A percentile compares a stretch with the other conserved stretches of the same genome.
Conservation (phyloP, 2,113 vertebrate species). For the Isurus oxyrinchus region DNA sequence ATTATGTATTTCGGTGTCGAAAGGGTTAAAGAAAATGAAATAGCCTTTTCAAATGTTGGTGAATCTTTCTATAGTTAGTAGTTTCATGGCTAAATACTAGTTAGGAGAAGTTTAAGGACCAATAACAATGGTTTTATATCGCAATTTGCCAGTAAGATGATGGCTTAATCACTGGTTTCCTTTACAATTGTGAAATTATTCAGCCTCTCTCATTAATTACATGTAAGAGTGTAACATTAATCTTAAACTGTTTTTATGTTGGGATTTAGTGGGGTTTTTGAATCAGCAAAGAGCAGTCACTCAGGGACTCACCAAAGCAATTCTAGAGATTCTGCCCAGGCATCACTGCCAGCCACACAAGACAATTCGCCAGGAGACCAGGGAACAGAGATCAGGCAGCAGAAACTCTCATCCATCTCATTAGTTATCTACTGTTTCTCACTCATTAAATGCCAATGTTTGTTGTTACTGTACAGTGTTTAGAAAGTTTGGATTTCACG, state of each 20-base stretch:
- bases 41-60: background rate
- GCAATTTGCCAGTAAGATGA: background rate
- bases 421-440: background rate
- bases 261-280: background rate
- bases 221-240: background rate
- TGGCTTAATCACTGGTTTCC: background rate
- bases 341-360: background rate
- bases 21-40: background rate
- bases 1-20: background rate
- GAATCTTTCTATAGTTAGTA: background rate
- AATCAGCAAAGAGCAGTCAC: background rate
- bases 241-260: background rate
- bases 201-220: background rate
- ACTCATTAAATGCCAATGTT: background rate
- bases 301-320: background rate
- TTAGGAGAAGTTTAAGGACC: background rate
- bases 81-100: background rate
- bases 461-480: background rate
- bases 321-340: background rate
- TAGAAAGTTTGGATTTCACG: background rate
- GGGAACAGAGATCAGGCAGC: background rate
- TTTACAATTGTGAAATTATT: constrained; percentile 5
- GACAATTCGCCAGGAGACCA: background rate
- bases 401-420: background rate
- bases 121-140: background rate